These are phyloP conservation scores for Diachasmimorpha longicaudata DNA, from an alignment of 1,140 invertebrate genomes.

Conservation along the genomic window DNA sequence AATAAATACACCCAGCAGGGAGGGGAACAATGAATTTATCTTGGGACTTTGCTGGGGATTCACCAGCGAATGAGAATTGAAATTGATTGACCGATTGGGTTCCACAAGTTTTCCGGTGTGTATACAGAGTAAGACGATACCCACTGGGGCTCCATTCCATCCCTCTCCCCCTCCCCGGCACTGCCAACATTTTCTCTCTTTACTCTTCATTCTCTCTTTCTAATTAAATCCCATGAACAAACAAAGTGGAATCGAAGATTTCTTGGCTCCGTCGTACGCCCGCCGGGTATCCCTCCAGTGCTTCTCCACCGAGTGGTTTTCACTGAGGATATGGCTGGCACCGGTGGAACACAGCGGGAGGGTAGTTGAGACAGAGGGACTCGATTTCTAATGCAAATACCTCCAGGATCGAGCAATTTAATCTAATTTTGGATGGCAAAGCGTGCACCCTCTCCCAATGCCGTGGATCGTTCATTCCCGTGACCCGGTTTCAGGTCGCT, in stretches of 20 bases:
- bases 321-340: neutral
- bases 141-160: neutral
- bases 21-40: neutral
- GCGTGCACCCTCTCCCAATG: constrained; percentile 9
- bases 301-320: neutral
- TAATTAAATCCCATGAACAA: constrained; percentile 33
- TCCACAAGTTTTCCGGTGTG: constrained; percentile 1
- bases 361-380: constrained; percentile 9
- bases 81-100: constrained; percentile 33
- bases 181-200: neutral
- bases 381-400: constrained; percentile 36
- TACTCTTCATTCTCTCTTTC: constrained; percentile 10
- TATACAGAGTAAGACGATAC: neutral
- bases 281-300: neutral
- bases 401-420: constrained; percentile 32
- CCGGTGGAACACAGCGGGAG: too few species aligned
- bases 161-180: neutral
- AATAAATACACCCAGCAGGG: neutral
- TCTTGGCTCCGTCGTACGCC: constrained; percentile 10
- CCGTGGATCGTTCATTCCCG: constrained; percentile 24
- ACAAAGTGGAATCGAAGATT: constrained; percentile 34
- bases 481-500: constrained; percentile 30
- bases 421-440: constrained; percentile 31
- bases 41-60: neutral
- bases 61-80: constrained; percentile 24